A percentile compares a stretch with the other conserved stretches of the same genome.
These are phyloP conservation scores for Maconellicoccus hirsutus DNA, from an alignment of 1,140 invertebrate genomes.

Conservation along the genomic window DNA sequence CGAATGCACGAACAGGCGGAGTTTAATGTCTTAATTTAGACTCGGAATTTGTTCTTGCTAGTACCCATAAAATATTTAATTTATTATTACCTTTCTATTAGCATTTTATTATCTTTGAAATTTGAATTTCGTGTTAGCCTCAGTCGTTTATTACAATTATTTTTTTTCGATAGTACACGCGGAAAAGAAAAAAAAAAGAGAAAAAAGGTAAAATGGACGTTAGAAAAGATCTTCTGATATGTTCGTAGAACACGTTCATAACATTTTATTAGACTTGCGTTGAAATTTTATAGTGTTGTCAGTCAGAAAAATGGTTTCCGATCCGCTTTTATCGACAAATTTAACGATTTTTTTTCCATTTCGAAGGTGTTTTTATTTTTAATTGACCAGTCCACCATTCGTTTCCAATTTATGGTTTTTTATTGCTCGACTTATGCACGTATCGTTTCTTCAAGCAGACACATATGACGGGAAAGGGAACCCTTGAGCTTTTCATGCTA, in stretches of 20 bases:
- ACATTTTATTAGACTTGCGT: constrained; percentile 9
- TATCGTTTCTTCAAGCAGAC: too few species aligned
- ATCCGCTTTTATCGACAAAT: constrained; percentile 4
- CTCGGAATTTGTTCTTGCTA: constrained; percentile 12
- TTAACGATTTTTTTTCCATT: neutral
- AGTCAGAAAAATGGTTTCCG: neutral
- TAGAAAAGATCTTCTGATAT: constrained; percentile 15
- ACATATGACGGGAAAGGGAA: too few species aligned
- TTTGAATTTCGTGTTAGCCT: constrained; percentile 21
- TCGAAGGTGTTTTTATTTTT: neutral
- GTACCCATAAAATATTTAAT: constrained; percentile 19
- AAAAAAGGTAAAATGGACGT: neutral
- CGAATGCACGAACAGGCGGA: constrained; percentile 4
- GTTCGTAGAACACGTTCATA: constrained; percentile 8
- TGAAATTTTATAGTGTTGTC: constrained; percentile 10
- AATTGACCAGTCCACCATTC: neutral
- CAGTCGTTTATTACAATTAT: constrained; percentile 16
- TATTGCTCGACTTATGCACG: neutral
- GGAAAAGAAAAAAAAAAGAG: neutral
- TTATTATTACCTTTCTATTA: constrained; percentile 22
- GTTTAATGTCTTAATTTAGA: constrained; percentile 22
- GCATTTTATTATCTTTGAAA: constrained; percentile 16
- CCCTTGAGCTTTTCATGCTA: too few species aligned
- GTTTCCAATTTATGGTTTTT: constrained; percentile 4
- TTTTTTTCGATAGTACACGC: neutral